Evolutionary conservation across 2,113 vertebrate species (phyloP).

Genomic region (Oceanodroma tethys): DNA sequence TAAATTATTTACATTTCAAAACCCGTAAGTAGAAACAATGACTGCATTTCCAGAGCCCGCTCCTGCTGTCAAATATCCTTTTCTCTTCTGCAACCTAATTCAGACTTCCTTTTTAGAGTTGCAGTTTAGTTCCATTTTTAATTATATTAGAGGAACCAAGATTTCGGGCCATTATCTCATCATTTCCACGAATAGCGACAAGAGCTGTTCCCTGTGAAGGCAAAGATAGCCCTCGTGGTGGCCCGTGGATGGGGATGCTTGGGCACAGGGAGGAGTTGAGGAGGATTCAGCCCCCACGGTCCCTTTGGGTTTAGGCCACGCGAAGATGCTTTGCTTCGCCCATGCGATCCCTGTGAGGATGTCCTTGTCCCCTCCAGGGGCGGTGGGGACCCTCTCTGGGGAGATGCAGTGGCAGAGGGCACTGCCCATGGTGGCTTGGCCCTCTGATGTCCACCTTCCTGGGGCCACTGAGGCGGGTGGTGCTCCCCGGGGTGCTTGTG

Average conservation of each 20-base stretch:
- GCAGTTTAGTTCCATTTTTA: conserved; percentile 34
- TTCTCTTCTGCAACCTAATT: conserved; percentile 64
- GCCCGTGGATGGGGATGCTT: rapidly evolving
- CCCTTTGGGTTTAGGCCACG: neutral
- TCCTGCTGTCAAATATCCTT: conserved; percentile 61
- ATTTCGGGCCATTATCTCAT: conserved; percentile 50
- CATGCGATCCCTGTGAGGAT: neutral
- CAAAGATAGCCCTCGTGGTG: neutral
- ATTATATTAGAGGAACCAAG: conserved; percentile 12
- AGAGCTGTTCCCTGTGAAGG: neutral
- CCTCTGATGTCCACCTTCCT: neutral
- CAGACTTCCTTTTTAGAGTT: conserved; percentile 49
- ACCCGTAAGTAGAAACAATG: conserved; percentile 62
- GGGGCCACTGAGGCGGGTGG: rapidly evolving
- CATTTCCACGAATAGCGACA: neutral
- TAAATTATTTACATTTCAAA: conserved; percentile 77
- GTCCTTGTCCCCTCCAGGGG: neutral
- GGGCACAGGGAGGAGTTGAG: neutral
- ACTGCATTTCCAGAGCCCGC: conserved; percentile 50
- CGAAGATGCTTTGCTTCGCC: neutral
- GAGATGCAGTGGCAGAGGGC: neutral
- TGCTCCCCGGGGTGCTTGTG: neutral
- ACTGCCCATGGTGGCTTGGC: neutral
- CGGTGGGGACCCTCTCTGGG: neutral
- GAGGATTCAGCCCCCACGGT: rapidly evolving